Conservation (phyloP, 2,797 vertebrate genomes). For the Cyclopterus lumpus region DNA sequence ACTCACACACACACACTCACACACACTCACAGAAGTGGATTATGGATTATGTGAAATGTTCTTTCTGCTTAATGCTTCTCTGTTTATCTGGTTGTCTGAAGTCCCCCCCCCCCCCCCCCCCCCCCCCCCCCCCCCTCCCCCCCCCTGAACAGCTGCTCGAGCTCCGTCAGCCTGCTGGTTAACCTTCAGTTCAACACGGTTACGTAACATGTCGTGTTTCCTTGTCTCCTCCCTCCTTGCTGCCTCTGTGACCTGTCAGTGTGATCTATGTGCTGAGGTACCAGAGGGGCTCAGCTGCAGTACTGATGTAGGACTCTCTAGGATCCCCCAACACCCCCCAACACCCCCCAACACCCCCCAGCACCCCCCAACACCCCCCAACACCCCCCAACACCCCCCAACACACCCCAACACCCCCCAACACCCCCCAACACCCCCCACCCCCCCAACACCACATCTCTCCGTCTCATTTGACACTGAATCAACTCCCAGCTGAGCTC, state of each 20-base stretch:
- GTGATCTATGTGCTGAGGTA: constrained; percentile 61
- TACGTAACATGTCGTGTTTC: too few relatives aligned
- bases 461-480: constrained; percentile 80
- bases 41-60: constrained; percentile 37
- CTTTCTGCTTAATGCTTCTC: constrained; percentile 1
- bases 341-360: too few relatives aligned
- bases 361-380: constrained; percentile 7
- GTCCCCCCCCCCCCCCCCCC: neutral
- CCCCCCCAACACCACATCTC: constrained; percentile 26
- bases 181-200: neutral
- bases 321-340: constrained; percentile 9
- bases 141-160: neutral
- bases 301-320: constrained; percentile 55
- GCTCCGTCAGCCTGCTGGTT: neutral
- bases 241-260: constrained; percentile 53
- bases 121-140: neutral
- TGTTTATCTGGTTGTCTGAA: constrained; percentile 32
- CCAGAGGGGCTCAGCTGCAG: constrained; percentile 74
- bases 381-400: too few relatives aligned
- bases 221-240: too few relatives aligned
- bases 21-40: constrained; percentile 19
- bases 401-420: neutral
- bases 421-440: too few relatives aligned
- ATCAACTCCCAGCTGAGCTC: constrained; percentile 83
- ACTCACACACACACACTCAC: neutral